A percentile compares a stretch with the other conserved stretches of the same genome.
Conservation (phyloP, 64 coral and sea anemone species). For the Actinia equina region DNA sequence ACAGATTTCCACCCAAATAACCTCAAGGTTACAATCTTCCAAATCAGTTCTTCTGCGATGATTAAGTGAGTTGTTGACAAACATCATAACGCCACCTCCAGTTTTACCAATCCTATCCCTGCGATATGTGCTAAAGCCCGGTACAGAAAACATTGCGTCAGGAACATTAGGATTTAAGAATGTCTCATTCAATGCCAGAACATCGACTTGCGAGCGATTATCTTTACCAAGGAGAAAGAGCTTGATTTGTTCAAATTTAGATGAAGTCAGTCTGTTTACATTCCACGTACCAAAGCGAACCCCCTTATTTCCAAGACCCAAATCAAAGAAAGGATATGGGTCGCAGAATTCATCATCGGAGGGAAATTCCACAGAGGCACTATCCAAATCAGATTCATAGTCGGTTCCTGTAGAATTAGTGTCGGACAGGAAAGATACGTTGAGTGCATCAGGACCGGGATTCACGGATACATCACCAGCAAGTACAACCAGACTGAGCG, state of each 20-base stretch:
- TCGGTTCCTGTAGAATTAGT: background rate
- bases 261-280: conserved; percentile 26
- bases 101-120: conserved; percentile 20
- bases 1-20: background rate
- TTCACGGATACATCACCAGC: conserved; percentile 27
- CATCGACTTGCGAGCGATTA: conserved; percentile 25
- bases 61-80: background rate
- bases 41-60: conserved; percentile 1
- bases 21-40: background rate
- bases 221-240: conserved; percentile 21
- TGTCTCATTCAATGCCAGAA: conserved; percentile 30
- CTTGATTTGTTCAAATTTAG: conserved; percentile 46
- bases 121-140: conserved; percentile 25
- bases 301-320: conserved; percentile 35
- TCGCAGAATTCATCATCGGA: background rate
- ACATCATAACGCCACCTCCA: background rate
- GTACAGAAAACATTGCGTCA: conserved; percentile 12
- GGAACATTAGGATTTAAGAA: conserved; percentile 29
- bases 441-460: conserved; percentile 16
- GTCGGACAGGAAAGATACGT: background rate
- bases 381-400: background rate
- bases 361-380: background rate
- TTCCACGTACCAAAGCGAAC: conserved; percentile 40
- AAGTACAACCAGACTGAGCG: conserved; percentile 28
- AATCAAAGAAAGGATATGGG: conserved; percentile 9